Evolutionary conservation across 2,797 vertebrate species (phyloP).

Genomic region (Syngnathus acus): DNA sequence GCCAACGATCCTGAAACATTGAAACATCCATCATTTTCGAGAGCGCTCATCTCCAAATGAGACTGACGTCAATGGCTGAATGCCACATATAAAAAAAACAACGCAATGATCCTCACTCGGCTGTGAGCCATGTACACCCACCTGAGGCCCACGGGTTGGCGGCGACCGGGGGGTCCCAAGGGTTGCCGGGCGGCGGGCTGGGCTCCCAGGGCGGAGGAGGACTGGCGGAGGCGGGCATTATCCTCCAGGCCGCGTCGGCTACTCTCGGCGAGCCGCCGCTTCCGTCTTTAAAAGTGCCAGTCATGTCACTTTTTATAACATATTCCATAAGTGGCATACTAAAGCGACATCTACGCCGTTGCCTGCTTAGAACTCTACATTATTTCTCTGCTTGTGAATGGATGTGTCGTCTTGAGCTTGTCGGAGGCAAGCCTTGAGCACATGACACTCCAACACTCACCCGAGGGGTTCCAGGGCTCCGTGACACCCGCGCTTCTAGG

Average conservation of each 20-base stretch:
- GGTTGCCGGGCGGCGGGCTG: conserved; percentile 37
- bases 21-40: background rate
- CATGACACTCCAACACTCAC: conserved; percentile 38
- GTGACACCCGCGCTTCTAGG: conserved; percentile 44
- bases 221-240: conserved; percentile 46
- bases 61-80: too few species aligned
- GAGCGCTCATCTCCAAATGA: background rate
- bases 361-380: background rate
- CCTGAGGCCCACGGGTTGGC: conserved; percentile 53
- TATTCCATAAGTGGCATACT: background rate
- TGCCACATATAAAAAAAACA: too few species aligned
- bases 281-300: conserved; percentile 37
- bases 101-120: too few species aligned
- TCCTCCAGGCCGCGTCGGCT: conserved; percentile 62
- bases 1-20: conserved; percentile 25
- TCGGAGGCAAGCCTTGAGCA: background rate
- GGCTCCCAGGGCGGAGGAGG: conserved; percentile 63
- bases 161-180: conserved; percentile 55
- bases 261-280: conserved; percentile 21
- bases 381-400: background rate
- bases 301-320: background rate
- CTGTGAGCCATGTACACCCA: conserved; percentile 16
- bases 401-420: background rate
- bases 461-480: conserved; percentile 70
- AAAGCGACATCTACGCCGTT: background rate